phyloP scores from a whole-genome alignment of 2,888 invertebrate genomes.

The Ectobius pallidus region DNA sequence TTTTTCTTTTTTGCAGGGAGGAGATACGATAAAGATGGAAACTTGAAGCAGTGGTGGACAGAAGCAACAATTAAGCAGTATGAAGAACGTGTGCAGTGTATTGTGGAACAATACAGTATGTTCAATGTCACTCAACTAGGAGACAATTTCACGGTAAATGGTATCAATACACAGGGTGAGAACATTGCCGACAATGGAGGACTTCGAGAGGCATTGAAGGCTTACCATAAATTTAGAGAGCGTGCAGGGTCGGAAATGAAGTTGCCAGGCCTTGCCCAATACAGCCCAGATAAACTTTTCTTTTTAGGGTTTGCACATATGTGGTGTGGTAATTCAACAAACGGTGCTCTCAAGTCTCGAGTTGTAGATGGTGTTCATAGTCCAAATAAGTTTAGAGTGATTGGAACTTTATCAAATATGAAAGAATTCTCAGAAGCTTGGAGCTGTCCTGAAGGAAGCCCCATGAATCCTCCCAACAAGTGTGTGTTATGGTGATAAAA shows the following conservation, averaged over 20 bases:
- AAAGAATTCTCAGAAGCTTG: slow-evolving; percentile 47
- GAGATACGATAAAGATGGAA: slow-evolving; percentile 62
- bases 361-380: slow-evolving; percentile 44
- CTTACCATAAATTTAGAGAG: slow-evolving; percentile 55
- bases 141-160: slow-evolving; percentile 45
- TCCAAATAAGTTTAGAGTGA: slow-evolving; percentile 45
- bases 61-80: slow-evolving; percentile 59
- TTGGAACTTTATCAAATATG: slow-evolving; percentile 46
- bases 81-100: slow-evolving; percentile 59
- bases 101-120: slow-evolving; percentile 61
- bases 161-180: slow-evolving; percentile 58
- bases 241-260: slow-evolving; percentile 48
- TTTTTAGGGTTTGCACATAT: slow-evolving; percentile 58
- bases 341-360: slow-evolving; percentile 41
- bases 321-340: slow-evolving; percentile 45
- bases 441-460: slow-evolving; percentile 45
- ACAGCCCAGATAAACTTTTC: slow-evolving; percentile 58
- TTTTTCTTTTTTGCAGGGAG: slow-evolving; percentile 51
- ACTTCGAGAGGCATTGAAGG: slow-evolving; percentile 60
- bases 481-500: slow-evolving; percentile 46
- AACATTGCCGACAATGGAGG: slow-evolving; percentile 68
- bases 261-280: slow-evolving; percentile 56
- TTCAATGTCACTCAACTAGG: slow-evolving; percentile 52
- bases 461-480: slow-evolving; percentile 48
- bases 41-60: slow-evolving; percentile 64